These are phyloP conservation scores for Batillaria attramentaria DNA, from an alignment of 1,140 invertebrate species.

Conservation along the genomic window DNA sequence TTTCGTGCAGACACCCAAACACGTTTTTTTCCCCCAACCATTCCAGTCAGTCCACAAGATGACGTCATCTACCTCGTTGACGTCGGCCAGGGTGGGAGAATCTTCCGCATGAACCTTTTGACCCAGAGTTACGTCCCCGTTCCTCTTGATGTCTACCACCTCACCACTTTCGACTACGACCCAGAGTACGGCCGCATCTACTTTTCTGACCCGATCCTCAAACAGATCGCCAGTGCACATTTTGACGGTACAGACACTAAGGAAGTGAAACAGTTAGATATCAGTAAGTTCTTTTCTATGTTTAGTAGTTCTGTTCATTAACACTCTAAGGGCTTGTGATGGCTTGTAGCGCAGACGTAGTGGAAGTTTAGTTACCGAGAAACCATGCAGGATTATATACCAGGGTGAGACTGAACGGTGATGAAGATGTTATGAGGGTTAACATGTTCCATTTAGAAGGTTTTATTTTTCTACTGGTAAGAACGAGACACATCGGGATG, in stretches of 20 bases:
- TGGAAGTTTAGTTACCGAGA: background rate
- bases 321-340: too few relatives aligned
- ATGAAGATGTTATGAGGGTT: background rate
- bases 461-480: background rate
- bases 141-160: slow-evolving; percentile 48
- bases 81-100: slow-evolving; percentile 43
- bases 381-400: background rate
- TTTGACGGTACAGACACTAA: slow-evolving; percentile 79
- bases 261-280: slow-evolving; percentile 32
- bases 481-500: too few relatives aligned
- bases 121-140: slow-evolving; percentile 47
- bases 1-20: too few relatives aligned
- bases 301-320: background rate
- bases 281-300: background rate
- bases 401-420: background rate
- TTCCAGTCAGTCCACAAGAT: slow-evolving; percentile 44
- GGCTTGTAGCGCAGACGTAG: too few relatives aligned
- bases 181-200: slow-evolving; percentile 86
- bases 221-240: slow-evolving; percentile 80
- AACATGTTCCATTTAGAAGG: background rate
- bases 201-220: slow-evolving; percentile 89
- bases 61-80: slow-evolving; percentile 52
- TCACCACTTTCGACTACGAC: slow-evolving; percentile 93
- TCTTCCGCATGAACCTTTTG: slow-evolving; percentile 49
- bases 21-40: background rate